phyloP scores from a whole-genome alignment of 2,888 invertebrate genomes.

The Tromatobia lineatoria region DNA sequence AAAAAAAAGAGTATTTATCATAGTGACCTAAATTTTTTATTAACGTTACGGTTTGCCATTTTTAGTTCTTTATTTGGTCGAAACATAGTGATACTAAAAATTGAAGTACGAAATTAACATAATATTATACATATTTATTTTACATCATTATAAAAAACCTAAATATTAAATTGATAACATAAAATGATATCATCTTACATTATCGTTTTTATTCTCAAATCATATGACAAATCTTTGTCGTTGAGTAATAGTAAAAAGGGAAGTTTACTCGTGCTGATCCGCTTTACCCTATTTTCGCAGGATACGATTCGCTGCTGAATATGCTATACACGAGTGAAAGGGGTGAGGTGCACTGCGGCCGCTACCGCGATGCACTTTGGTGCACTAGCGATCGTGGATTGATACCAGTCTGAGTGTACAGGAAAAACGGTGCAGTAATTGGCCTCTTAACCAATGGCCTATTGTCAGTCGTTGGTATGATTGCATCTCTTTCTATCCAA shows the following conservation, averaged over 20 bases:
- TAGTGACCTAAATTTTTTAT: too few species aligned
- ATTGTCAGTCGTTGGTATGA: conserved; percentile 1
- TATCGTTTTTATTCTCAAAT: neutral
- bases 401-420: conserved; percentile 14
- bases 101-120: too few species aligned
- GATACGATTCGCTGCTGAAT: conserved; percentile 30
- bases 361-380: conserved; percentile 44
- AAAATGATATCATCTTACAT: neutral
- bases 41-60: too few species aligned
- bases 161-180: neutral
- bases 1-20: too few species aligned
- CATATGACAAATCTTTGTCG: neutral
- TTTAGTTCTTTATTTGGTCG: too few species aligned
- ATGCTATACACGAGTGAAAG: conserved; percentile 30
- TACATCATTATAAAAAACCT: too few species aligned
- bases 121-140: too few species aligned
- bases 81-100: too few species aligned
- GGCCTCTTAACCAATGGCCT: neutral
- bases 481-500: neutral
- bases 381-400: conserved; percentile 27
- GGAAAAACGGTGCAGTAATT: conserved; percentile 7
- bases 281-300: neutral
- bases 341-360: conserved; percentile 29
- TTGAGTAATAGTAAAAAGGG: neutral
- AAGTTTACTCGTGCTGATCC: neutral